Conservation (phyloP, 2,888 invertebrate species). For the Meghimatium bilineatum region DNA sequence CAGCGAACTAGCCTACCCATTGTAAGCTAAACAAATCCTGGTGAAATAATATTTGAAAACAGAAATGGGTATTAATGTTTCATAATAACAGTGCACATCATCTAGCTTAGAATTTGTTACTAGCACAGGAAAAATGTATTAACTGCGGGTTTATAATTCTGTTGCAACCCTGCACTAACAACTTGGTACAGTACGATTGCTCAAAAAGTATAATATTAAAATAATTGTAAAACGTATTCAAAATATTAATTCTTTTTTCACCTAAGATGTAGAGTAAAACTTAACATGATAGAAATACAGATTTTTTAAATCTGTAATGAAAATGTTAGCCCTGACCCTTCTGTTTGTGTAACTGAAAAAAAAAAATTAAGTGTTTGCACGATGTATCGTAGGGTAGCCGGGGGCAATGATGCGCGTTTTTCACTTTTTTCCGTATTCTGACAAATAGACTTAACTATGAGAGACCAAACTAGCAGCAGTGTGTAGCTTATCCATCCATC, state of each 20-base stretch:
- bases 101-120: neutral
- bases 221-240: neutral
- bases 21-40: neutral
- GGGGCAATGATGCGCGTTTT: too few species aligned
- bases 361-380: too few species aligned
- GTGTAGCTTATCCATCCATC: too few species aligned
- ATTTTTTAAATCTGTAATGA: too few species aligned
- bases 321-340: too few species aligned
- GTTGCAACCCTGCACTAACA: conserved; percentile 13
- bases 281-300: too few species aligned
- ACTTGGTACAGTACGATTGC: neutral
- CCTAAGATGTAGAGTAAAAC: neutral
- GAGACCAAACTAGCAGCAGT: too few species aligned
- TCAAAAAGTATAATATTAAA: neutral
- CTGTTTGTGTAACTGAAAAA: too few species aligned
- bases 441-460: too few species aligned
- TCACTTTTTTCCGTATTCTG: too few species aligned
- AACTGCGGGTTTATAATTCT: conserved; percentile 25
- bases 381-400: too few species aligned
- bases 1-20: conserved; percentile 2
- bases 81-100: neutral
- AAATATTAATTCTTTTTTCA: neutral
- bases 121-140: conserved; percentile 10
- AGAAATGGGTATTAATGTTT: neutral
- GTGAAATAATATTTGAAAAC: neutral